Conservation (phyloP, 2,888 invertebrate genomes). For the Incurvaria masculella region DNA sequence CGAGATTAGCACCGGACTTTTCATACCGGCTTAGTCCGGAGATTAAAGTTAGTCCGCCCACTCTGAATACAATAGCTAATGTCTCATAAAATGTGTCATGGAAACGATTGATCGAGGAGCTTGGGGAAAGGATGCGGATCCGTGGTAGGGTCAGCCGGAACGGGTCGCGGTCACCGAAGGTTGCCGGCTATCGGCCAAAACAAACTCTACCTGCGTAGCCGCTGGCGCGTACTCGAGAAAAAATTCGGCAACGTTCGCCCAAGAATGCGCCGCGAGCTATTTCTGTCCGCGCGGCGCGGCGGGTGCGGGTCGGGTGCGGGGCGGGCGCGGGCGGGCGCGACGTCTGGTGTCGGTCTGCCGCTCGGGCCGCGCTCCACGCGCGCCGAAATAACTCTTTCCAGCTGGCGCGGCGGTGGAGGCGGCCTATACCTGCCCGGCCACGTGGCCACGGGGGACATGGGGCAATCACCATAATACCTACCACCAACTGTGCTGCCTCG, state of each 20-base stretch:
- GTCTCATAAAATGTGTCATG: too few species aligned
- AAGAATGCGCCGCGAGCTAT: conserved; percentile 55
- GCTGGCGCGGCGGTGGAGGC: too few species aligned
- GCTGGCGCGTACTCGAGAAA: conserved; percentile 53
- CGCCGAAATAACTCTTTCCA: conserved; percentile 54
- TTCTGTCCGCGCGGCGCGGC: conserved; percentile 50
- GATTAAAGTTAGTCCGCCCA: too few species aligned
- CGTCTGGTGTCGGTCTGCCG: conserved; percentile 60
- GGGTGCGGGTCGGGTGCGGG: conserved; percentile 35
- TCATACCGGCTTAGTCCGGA: too few species aligned
- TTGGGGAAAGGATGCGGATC: too few species aligned
- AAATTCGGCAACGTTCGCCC: conserved; percentile 56
- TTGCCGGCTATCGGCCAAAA: conserved; percentile 31
- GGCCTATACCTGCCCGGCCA: conserved; percentile 54
- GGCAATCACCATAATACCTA: too few species aligned
- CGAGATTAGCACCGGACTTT: too few species aligned
- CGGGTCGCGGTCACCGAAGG: background rate
- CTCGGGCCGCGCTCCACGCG: conserved; percentile 32
- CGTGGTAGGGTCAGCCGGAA: too few species aligned
- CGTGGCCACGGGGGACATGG: too few species aligned
- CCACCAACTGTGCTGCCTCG: too few species aligned
- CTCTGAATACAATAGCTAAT: too few species aligned
- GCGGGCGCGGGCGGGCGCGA: conserved; percentile 54
- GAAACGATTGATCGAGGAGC: too few species aligned
- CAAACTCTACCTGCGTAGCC: conserved; percentile 32